Evolutionary conservation across 2,797 vertebrate genomes (phyloP).

Genomic region (Orestias chungarensis): DNA sequence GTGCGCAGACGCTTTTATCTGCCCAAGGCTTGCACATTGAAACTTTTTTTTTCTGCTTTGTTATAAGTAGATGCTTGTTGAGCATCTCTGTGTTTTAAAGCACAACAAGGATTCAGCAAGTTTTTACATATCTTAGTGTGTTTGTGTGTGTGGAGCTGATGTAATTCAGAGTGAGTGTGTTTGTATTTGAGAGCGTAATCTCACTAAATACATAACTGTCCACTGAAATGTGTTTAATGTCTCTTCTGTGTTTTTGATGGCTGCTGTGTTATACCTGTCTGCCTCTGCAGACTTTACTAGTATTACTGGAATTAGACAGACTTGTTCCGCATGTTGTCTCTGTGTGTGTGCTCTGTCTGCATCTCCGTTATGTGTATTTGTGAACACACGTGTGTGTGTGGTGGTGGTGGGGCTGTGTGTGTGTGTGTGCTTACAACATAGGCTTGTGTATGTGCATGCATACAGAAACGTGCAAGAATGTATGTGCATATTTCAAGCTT

Average conservation of each 20-base stretch:
- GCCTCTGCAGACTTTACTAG: slow-evolving; percentile 59
- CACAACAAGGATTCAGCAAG: background rate
- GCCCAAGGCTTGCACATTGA: slow-evolving; percentile 9
- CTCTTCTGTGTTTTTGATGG: slow-evolving; percentile 48
- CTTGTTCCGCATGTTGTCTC: slow-evolving; percentile 70
- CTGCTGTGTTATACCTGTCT: slow-evolving; percentile 71
- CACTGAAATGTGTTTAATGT: slow-evolving; percentile 46
- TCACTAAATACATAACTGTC: slow-evolving; percentile 31
- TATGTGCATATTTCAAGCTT: slow-evolving; percentile 57
- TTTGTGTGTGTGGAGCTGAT: slow-evolving; percentile 11
- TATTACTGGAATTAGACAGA: slow-evolving; percentile 71
- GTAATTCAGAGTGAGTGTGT: slow-evolving; percentile 6
- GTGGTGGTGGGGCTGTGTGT: too few relatives aligned
- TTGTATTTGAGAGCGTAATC: slow-evolving; percentile 30
- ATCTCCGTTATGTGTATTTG: slow-evolving; percentile 56
- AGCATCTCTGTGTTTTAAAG: slow-evolving; percentile 24
- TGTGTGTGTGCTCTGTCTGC: slow-evolving; percentile 71
- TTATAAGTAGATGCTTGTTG: slow-evolving; percentile 8
- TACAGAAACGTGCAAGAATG: slow-evolving; percentile 66
- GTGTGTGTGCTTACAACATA: slow-evolving; percentile 39
- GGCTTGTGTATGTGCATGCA: slow-evolving; percentile 49
- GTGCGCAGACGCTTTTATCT: slow-evolving; percentile 38
- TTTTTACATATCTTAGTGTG: slow-evolving; percentile 34
- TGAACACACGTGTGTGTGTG: slow-evolving; percentile 50
- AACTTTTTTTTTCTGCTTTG: slow-evolving; percentile 37